Evolutionary conservation across 2,888 invertebrate species (phyloP).

Genomic region (Eucera pruinosa): DNA sequence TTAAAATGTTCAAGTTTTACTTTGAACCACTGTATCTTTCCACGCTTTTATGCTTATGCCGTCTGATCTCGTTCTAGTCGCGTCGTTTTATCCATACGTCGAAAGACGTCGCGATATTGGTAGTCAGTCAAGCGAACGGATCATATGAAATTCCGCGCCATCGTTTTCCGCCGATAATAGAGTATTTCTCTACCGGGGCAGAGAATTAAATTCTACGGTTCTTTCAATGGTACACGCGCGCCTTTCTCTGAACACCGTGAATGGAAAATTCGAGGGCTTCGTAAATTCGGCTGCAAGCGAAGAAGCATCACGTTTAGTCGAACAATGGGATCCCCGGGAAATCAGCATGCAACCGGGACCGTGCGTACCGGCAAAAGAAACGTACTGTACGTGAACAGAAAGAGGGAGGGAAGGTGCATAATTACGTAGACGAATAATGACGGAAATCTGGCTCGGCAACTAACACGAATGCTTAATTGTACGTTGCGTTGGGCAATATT

Average conservation of each 20-base stretch:
- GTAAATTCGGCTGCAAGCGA: constrained; percentile 68
- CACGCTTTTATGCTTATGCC: constrained; percentile 40
- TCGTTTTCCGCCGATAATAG: constrained; percentile 67
- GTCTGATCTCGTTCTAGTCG: constrained; percentile 39
- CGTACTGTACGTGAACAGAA: not conserved
- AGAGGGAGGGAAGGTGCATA: constrained; percentile 3
- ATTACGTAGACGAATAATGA: constrained; percentile 40
- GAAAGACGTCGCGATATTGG: constrained; percentile 55
- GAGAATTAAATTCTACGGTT: constrained; percentile 70
- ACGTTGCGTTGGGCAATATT: constrained; percentile 18
- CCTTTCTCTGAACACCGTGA: constrained; percentile 56
- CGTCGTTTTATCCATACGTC: constrained; percentile 54
- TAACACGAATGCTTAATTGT: constrained; percentile 42
- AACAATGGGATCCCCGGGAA: constrained; percentile 65
- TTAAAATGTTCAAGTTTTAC: no score
- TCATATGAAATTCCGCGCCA: constrained; percentile 70
- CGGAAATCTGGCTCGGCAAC: constrained; percentile 22
- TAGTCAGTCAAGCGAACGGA: constrained; percentile 68
- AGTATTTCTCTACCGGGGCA: constrained; percentile 65
- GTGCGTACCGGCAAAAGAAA: constrained; percentile 17
- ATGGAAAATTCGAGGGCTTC: constrained; percentile 68
- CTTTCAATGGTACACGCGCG: constrained; percentile 61
- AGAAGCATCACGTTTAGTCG: constrained; percentile 60
- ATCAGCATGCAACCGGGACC: constrained; percentile 55
- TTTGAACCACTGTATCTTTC: constrained; percentile 44